Base-by-base conservation (phyloP, 2,888 invertebrate genomes). In the Pycnomerus fuliginosus region DNA sequence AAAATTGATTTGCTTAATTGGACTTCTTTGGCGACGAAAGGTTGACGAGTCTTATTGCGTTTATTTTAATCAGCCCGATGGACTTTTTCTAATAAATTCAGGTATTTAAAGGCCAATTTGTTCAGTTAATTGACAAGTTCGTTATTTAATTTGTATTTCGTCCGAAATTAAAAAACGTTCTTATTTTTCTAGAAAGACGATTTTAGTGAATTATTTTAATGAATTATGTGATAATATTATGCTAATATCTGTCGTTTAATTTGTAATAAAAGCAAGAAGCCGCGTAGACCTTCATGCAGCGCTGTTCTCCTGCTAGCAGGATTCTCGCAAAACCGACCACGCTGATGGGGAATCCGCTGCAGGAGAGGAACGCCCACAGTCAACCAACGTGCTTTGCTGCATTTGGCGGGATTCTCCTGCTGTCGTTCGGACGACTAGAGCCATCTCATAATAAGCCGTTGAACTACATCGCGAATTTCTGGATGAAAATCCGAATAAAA, bases 291-390 rank as follows among this genome's bases (percentile, higher is more conserved):
- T n/a, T 39, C 30, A 17, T 27, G 34, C 33, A 8, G 20, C 16
- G 35, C 57, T 64, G 61, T 29, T 35, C 48, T 61, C 64, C 64
- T 63, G 60, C 39, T 62, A 56, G 25, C 25, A 28, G 55, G 58
- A 60, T 57, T 57, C 58, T 54, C 48, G 44, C 43, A 49, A 60
- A 60, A 63, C 62, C 64, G 65, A 67, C 64, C 65, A 64, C 63
- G 64, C 64, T 61, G 61, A 48, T 48, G 47, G 43, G 47, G 47
- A 47, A 42, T 42, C 41, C 46, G 42, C 46, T 47, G 36, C 46
- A 42, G 46, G 47, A 48, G 42, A 43, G 44, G 16, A 28, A 16
- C 39, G 44, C 44, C 44, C 39, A 39, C 44, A 32, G 14, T 44
- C 17, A 14, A 15, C 32, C 32, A n/a, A 27, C 33, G 32, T 33